Evolutionary conservation across 2,888 invertebrate genomes (phyloP).

Genomic region (Petrolisthes cinctipes): DNA sequence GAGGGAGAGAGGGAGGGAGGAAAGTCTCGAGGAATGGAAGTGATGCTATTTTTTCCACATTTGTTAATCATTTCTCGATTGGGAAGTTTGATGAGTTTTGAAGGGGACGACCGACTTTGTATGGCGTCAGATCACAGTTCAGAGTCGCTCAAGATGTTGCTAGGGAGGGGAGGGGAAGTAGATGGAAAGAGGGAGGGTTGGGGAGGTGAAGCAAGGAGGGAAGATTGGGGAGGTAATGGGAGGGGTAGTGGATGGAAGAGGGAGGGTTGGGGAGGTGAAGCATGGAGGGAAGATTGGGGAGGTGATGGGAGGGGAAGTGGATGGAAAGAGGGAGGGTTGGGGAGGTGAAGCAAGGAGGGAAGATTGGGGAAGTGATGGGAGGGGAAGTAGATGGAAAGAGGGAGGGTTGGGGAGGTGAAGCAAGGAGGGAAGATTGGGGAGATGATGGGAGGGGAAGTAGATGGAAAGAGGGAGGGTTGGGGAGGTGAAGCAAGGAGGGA

Average conservation of each 20-base stretch:
- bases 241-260: not conserved
- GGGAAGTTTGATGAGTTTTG: conserved; percentile 50
- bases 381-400: not conserved
- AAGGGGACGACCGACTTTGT: not conserved
- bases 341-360: not conserved
- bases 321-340: not conserved
- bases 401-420: not conserved
- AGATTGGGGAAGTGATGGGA: not conserved
- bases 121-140: not conserved
- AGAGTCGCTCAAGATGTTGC: not conserved
- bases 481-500: not conserved
- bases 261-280: not conserved
- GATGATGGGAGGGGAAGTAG: not conserved
- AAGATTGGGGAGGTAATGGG: not conserved
- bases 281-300: not conserved
- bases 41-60: conserved; percentile 11
- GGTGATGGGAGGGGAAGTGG: not conserved
- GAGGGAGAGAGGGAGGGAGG: not conserved
- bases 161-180: not conserved
- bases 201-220: not conserved
- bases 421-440: not conserved
- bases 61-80: conserved; percentile 11
- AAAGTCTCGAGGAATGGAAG: not conserved
- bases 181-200: not conserved
- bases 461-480: not conserved